Conservation (phyloP, 2,797 vertebrate genomes). For the Periophthalmus magnuspinnatus region DNA sequence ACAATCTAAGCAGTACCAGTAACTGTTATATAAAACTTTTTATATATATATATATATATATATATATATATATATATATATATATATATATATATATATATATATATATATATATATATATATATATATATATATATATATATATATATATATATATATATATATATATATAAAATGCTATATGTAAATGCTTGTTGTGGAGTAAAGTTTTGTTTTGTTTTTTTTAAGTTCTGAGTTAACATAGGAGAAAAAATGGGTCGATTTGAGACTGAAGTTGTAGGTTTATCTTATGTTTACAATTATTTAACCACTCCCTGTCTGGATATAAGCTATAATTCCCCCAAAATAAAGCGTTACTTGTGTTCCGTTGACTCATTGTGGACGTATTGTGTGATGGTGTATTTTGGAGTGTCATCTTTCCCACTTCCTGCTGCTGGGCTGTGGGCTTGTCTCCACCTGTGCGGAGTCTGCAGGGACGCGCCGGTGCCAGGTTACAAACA, state of each 20-base stretch:
- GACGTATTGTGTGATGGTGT: constrained; percentile 4
- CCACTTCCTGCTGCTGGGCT: constrained; percentile 37
- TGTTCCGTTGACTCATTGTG: constrained; percentile 22
- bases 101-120: no score
- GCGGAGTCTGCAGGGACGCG: constrained; percentile 29
- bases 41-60: no score
- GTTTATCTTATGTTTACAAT: neutral
- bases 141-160: no score
- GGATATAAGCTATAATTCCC: neutral
- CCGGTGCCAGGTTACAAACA: constrained; percentile 59
- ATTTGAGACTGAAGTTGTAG: neutral
- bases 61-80: no score
- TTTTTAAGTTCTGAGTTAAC: neutral
- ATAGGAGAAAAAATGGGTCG: neutral
- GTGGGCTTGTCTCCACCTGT: constrained; percentile 42
- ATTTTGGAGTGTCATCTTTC: constrained; percentile 36
- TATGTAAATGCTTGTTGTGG: no score
- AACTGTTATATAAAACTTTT: neutral
- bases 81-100: no score
- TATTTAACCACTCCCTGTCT: neutral
- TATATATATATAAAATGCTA: no score
- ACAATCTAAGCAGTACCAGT: neutral
- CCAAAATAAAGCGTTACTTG: neutral
- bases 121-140: no score
- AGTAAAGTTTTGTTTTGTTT: no score